These are phyloP conservation scores for Enteromius mattozi DNA, from an alignment of 2,797 vertebrate species.

Conservation along the genomic window DNA sequence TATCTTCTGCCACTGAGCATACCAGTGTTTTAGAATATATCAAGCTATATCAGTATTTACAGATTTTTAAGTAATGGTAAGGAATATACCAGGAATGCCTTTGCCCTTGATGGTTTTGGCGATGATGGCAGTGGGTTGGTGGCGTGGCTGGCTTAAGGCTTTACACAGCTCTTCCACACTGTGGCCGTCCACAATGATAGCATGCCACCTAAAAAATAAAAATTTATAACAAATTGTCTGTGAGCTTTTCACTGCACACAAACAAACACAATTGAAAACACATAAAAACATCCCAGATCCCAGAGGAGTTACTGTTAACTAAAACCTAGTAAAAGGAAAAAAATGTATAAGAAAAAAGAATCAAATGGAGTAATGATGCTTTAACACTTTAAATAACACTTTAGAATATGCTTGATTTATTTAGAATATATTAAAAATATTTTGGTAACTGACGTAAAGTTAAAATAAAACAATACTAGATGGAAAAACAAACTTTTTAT, in stretches of 20 bases:
- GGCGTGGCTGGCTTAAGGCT: slow-evolving; percentile 89
- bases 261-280: slow-evolving; percentile 5
- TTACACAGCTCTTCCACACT: slow-evolving; percentile 96
- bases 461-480: not conserved
- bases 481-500: not conserved
- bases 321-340: not conserved
- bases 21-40: not conserved
- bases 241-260: not conserved
- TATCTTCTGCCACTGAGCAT: slow-evolving; percentile 88
- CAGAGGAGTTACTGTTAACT: not conserved
- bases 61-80: not conserved
- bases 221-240: slow-evolving; percentile 14
- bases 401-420: no score
- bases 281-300: not conserved
- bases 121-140: slow-evolving; percentile 93
- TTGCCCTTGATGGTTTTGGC: slow-evolving; percentile 95
- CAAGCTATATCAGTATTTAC: not conserved
- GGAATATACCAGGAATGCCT: slow-evolving; percentile 87
- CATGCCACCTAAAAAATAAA: slow-evolving; percentile 83
- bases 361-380: not conserved
- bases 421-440: no score
- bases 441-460: no score
- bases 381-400: no score
- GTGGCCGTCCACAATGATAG: slow-evolving; percentile 92
- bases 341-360: not conserved